Evolutionary conservation across 2,888 invertebrate species (phyloP).

Genomic region (Drosophila neoperkinsi): DNA sequence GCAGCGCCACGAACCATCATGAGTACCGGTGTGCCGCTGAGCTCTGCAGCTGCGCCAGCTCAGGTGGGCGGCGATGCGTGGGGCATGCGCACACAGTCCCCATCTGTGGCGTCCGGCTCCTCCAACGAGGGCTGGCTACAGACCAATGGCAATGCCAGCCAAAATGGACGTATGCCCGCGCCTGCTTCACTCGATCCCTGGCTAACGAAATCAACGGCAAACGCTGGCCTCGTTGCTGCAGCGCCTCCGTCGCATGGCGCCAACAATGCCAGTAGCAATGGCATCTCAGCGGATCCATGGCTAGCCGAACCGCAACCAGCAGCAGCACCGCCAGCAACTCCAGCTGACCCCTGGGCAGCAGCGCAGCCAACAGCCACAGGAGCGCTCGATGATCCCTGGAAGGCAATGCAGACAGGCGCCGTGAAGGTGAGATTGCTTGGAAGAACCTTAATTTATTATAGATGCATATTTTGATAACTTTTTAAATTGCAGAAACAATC

Average conservation of each 20-base stretch:
- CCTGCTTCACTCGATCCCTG: constrained; percentile 77
- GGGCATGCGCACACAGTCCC: constrained; percentile 84
- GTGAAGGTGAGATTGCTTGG: constrained; percentile 67
- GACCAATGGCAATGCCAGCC: constrained; percentile 75
- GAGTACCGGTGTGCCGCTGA: constrained; percentile 73
- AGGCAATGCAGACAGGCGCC: constrained; percentile 84
- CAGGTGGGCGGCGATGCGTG: constrained; percentile 73
- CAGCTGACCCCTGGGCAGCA: constrained; percentile 73
- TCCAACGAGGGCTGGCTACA: constrained; percentile 85
- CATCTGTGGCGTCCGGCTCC: constrained; percentile 84
- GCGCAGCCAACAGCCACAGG: constrained; percentile 70
- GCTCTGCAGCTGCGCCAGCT: constrained; percentile 37
- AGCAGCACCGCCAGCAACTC: constrained; percentile 47
- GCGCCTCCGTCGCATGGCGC: constrained; percentile 58
- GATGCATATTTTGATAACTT: not conserved
- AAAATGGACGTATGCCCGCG: constrained; percentile 62
- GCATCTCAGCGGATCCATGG: constrained; percentile 82
- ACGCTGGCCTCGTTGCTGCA: constrained; percentile 54
- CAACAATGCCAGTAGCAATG: constrained; percentile 38
- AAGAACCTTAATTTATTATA: not conserved
- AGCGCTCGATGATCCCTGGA: constrained; percentile 87
- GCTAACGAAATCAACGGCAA: constrained; percentile 75
- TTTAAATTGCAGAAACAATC: constrained; percentile 72
- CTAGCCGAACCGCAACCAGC: constrained; percentile 61
- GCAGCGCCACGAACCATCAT: constrained; percentile 74